Base-by-base conservation (phyloP, 1,140 invertebrate species). In the Zaprionus vittiger region DNA sequence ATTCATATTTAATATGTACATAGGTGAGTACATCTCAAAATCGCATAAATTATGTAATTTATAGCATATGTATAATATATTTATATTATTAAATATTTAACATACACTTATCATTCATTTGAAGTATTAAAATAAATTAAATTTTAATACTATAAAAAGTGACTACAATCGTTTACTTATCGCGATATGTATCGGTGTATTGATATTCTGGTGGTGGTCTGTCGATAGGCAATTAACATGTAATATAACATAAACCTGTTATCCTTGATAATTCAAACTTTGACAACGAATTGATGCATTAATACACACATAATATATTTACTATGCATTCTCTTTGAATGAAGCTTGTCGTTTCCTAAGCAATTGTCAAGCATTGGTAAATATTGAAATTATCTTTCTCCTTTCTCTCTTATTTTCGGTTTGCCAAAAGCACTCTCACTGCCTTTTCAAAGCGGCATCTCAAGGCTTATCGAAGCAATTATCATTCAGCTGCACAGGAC, bases 401-500 rank as follows among this genome's bases (percentile, higher is more conserved):
- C 24, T 26, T 26, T 26, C 34, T 37, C 34, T 37, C 12, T 37
- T 44, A 15, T 4, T 49, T 22, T 49, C 7, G 11, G 9, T 17
- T 24, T 14, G 41, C 41, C 47, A 52, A 52, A 9, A 24, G 0
- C 0, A 52, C 12, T 52, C 14, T 14, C 4, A 14, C 17, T 47
- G n/a, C n/a, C 41, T 9, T 47, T 54, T 26, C 9, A 26, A 28
- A 55, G 14, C n/a, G 38, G 52, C 44, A 5, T 26, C 20, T 26
- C 20, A n/a, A 55, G 26, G n/a, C 26, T 56, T 56, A 31, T 56
- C 54, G 15, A 20, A 26, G 24, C 52, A 55, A 55, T 55, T 55
- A 55, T 55, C 52, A 55, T 24, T 55, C 54, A 28, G 24, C 54
- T 56, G 14, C 7, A 15, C 6, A 26, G 15, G 26, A 56, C 24